Base-by-base conservation (phyloP, 2,888 invertebrate species). In the Pristionchus mayeri region DNA sequence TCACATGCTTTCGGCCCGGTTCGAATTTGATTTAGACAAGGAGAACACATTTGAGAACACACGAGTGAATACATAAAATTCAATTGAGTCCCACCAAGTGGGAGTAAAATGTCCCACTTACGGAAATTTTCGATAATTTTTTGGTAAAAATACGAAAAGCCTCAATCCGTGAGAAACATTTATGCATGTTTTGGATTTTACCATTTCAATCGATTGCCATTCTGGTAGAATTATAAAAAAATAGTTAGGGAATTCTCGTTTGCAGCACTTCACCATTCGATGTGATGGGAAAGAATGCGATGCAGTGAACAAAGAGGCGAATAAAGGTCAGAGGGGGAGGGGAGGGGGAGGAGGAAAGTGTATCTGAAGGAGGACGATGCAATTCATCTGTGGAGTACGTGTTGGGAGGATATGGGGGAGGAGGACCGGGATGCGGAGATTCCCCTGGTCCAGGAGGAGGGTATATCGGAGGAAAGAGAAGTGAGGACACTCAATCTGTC, bases 361-460 rank as follows among this genome's bases (percentile, higher is more conserved):
- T n/a, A n/a, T n/a, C n/a, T n/a, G n/a, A n/a, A n/a, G n/a, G n/a
- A 6, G 71, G 71, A n/a, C 71, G 71, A 2, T 71, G 71, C 24
- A 27, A 40, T n/a, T n/a, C 24, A 40, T 24, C 71, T 9, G 9
- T 44, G 44, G 44, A 44, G 21, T 44, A 40, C 40, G 40, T 71
- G 11, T n/a, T 1, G 48, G 84, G 84, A 2, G 84, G 84, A 34
- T 84, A 84, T 48, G 84, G 84, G 13, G 84, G 84, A 48, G 84
- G 84, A 34, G 84, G 84, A 37, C 52, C 84, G 3, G 34, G 71
- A 3, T 84, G 84, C 75, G 75, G 75, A n/a, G 21, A 30, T 11
- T 75, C 71, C 2, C 52, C 71, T 16, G 84, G 84, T 21, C 52
- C 71, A 3, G 84, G 84, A 27, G 84, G 84, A 71, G 84, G 84